A percentile compares a stretch with the other conserved stretches of the same genome.
These are phyloP conservation scores for Apogon hyalosoma DNA, from an alignment of 2,797 vertebrate genomes.

Conservation along the genomic window DNA sequence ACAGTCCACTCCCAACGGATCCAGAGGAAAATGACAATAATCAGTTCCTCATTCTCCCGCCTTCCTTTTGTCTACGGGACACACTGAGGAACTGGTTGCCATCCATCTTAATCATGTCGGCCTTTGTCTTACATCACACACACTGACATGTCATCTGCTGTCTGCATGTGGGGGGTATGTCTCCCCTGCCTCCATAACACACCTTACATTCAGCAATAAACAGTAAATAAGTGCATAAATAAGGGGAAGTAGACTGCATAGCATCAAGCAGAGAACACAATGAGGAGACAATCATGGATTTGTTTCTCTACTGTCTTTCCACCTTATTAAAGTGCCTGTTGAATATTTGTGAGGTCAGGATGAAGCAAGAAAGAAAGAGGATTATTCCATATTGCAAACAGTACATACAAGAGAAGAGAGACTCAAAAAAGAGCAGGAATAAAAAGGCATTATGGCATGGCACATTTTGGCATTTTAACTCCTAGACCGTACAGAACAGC, in stretches of 20 bases:
- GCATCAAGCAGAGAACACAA: constrained; percentile 54
- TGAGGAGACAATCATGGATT: constrained; percentile 39
- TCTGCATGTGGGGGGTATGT: constrained; percentile 27
- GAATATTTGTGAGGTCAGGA: constrained; percentile 63
- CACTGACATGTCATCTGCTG: constrained; percentile 34
- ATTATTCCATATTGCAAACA: constrained; percentile 59
- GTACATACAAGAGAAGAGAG: constrained; percentile 33
- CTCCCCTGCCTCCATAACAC: constrained; percentile 28
- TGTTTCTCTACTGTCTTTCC: constrained; percentile 23
- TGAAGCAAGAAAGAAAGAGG: constrained; percentile 50
- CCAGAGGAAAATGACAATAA: constrained; percentile 32
- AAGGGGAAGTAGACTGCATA: constrained; percentile 40
- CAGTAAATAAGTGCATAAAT: constrained; percentile 39
- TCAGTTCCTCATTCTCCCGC: constrained; percentile 17
- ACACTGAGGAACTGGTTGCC: constrained; percentile 33
- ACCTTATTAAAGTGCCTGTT: constrained; percentile 77
- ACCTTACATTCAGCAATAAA: constrained; percentile 39
- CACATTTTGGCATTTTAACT: constrained; percentile 80
- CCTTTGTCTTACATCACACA: constrained; percentile 42
- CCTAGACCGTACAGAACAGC: constrained; percentile 42
- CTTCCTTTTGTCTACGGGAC: constrained; percentile 28
- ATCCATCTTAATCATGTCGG: constrained; percentile 53
- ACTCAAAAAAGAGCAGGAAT: constrained; percentile 55
- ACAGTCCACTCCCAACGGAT: constrained; percentile 41
- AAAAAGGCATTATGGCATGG: constrained; percentile 82